These are phyloP conservation scores for Drosophila sproati DNA, from an alignment of 1,140 invertebrate species.

Conservation along the genomic window DNA sequence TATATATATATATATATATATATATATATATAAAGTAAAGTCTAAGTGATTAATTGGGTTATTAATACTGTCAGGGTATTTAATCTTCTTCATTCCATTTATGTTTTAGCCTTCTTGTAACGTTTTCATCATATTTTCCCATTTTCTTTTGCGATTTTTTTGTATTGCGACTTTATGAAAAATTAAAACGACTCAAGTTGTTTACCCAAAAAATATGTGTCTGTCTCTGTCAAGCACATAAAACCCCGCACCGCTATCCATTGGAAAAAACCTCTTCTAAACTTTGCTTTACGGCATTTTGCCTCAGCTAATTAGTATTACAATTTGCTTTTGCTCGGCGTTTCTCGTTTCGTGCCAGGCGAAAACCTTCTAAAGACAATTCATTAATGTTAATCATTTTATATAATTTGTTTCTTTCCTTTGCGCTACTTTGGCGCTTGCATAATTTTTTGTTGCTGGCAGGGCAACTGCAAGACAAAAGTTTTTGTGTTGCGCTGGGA, in stretches of 20 bases:
- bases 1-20: no score
- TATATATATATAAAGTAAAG: no score
- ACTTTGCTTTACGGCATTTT: slow-evolving; percentile 59
- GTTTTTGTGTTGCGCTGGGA: slow-evolving; percentile 38
- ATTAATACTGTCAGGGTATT: slow-evolving; percentile 33
- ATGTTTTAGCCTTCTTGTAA: neutral
- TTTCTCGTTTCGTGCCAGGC: slow-evolving; percentile 49
- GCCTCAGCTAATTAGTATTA: slow-evolving; percentile 80
- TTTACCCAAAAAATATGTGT: slow-evolving; percentile 69
- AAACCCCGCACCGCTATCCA: neutral
- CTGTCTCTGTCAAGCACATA: slow-evolving; percentile 15
- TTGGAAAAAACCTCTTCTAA: slow-evolving; percentile 61
- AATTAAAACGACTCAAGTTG: slow-evolving; percentile 80
- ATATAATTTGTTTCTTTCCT: slow-evolving; percentile 55
- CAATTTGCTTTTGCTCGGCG: slow-evolving; percentile 68
- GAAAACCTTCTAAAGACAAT: slow-evolving; percentile 52
- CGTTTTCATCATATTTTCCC: slow-evolving; percentile 12
- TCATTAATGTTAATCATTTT: slow-evolving; percentile 84
- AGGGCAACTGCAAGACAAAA: slow-evolving; percentile 39
- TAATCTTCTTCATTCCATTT: slow-evolving; percentile 33
- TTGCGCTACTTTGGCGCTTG: slow-evolving; percentile 44
- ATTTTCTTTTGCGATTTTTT: slow-evolving; percentile 69
- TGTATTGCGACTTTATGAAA: slow-evolving; percentile 68
- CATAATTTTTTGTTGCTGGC: slow-evolving; percentile 58
- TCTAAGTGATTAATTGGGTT: no score